phyloP scores from a whole-genome alignment of 92 coral and sea anemone genomes.

The Zoanthus gigantus region DNA sequence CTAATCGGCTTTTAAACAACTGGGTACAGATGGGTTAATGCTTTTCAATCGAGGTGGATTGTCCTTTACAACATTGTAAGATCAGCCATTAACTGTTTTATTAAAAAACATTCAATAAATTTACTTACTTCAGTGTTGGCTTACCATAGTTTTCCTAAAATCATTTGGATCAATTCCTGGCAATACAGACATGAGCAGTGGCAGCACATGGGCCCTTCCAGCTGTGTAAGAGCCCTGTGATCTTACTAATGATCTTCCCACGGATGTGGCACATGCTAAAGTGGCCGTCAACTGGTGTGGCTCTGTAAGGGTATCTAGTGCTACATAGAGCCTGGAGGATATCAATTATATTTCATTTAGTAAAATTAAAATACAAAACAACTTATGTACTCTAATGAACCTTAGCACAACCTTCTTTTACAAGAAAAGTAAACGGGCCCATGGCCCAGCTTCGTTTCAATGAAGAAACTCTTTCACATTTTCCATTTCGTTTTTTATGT shows the following conservation, averaged over 20 bases:
- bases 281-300: constrained; percentile 98
- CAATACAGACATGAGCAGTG: constrained; percentile 86
- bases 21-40: too few species aligned
- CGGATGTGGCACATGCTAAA: constrained; percentile 92
- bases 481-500: too few species aligned
- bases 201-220: constrained; percentile 92
- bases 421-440: background rate
- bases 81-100: too few species aligned
- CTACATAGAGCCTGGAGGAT: constrained; percentile 80
- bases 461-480: too few species aligned
- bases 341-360: background rate
- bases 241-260: constrained; percentile 91
- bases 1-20: too few species aligned
- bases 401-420: too few species aligned
- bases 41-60: too few species aligned
- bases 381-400: background rate
- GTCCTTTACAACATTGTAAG: too few species aligned
- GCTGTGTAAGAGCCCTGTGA: constrained; percentile 85
- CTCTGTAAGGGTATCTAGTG: constrained; percentile 92
- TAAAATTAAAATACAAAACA: background rate
- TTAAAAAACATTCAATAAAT: background rate
- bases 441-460: background rate
- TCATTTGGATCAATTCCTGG: constrained; percentile 99
- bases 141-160: constrained; percentile 96
- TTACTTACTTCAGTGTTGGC: constrained; percentile 2